A percentile compares a stretch with the other conserved stretches of the same genome.
Conservation (phyloP, 2,113 vertebrate species). For the Myxocyprinus asiaticus region DNA sequence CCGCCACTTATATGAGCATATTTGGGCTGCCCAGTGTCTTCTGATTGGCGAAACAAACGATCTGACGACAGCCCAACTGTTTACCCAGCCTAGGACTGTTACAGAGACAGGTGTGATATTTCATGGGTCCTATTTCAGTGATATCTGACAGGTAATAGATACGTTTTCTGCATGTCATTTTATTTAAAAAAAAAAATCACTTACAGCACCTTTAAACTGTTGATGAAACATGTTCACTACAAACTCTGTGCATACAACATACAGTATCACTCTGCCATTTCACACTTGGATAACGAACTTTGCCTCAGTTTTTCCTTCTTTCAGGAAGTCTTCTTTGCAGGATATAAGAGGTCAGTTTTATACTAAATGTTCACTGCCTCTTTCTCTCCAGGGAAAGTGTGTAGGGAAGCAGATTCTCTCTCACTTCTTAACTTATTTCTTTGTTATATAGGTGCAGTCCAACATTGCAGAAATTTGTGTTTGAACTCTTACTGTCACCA, state of each 20-base stretch:
- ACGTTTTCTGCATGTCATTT: neutral
- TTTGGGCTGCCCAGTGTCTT: too few relatives aligned
- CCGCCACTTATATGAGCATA: too few relatives aligned
- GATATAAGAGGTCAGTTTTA: slow-evolving; percentile 31
- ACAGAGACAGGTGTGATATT: too few relatives aligned
- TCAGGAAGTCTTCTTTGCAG: slow-evolving; percentile 43
- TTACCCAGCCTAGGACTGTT: neutral
- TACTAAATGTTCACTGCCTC: slow-evolving; percentile 27
- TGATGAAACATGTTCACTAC: slow-evolving; percentile 20
- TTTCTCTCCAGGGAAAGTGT: slow-evolving; percentile 42
- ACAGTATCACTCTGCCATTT: slow-evolving; percentile 16
- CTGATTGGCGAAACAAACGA: too few relatives aligned
- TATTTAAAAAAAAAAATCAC: too few relatives aligned
- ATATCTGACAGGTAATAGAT: neutral
- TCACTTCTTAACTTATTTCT: slow-evolving; percentile 43
- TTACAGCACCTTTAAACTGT: too few relatives aligned
- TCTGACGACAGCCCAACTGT: too few relatives aligned
- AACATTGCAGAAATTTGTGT: neutral
- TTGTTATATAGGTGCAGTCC: slow-evolving; percentile 15
- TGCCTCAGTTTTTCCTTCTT: slow-evolving; percentile 28
- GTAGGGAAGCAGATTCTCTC: slow-evolving; percentile 38
- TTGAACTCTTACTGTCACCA: neutral
- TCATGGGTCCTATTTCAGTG: too few relatives aligned
- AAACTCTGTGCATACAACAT: neutral
- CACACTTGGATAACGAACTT: slow-evolving; percentile 16